Evolutionary conservation across 2,113 vertebrate genomes (phyloP).

Genomic region (Corythornis cristatus): DNA sequence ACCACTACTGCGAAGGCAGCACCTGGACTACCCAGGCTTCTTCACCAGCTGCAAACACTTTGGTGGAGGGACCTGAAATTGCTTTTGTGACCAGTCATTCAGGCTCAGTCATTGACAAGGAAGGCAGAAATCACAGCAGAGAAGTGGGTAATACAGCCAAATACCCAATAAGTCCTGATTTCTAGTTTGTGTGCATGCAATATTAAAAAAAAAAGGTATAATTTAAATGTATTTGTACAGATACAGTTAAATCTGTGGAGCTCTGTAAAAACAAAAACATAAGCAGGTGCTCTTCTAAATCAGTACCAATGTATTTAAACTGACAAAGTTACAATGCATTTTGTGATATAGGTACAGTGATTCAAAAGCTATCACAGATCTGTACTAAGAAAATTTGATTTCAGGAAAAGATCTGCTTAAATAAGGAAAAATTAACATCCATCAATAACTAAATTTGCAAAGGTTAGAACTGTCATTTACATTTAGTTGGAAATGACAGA

Average conservation of each 20-base stretch:
- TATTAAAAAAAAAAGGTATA: background rate
- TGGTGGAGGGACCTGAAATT: background rate
- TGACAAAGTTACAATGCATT: background rate
- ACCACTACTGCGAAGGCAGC: background rate
- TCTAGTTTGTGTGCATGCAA: background rate
- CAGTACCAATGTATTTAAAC: background rate
- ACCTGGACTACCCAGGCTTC: background rate
- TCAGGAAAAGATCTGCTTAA: background rate
- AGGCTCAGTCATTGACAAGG: background rate
- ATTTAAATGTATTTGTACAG: background rate
- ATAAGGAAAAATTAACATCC: background rate
- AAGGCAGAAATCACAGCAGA: background rate
- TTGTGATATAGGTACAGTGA: background rate
- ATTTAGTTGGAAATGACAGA: accelerated
- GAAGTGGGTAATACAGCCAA: background rate
- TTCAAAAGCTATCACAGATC: background rate
- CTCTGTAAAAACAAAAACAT: background rate
- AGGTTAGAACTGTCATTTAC: background rate
- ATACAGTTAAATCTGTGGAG: background rate
- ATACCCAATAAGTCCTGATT: background rate
- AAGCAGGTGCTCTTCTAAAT: background rate
- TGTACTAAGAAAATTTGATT: background rate
- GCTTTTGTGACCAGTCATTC: background rate
- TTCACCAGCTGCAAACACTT: accelerated
- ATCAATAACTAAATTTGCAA: background rate